Evolutionary conservation across 2,888 invertebrate species (phyloP).

Genomic region (Ecdyonurus torrentis): DNA sequence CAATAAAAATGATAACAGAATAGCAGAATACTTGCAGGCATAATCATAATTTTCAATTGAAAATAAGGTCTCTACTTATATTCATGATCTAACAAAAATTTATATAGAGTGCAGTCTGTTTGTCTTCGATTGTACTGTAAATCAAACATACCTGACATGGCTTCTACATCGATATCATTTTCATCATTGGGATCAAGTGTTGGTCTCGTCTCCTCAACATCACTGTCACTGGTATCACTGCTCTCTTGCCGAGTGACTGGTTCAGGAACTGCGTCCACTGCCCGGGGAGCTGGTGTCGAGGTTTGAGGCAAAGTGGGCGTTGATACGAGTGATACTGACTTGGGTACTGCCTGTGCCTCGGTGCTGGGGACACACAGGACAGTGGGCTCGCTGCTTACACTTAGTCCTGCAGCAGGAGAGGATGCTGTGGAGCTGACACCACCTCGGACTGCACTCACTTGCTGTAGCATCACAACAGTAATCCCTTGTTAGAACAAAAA

Average conservation of each 20-base stretch:
- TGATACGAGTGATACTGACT: not conserved
- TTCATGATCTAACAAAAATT: too few relatives aligned
- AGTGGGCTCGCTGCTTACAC: not conserved
- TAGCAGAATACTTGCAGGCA: not conserved
- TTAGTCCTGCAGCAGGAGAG: not conserved
- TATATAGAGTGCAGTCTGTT: too few relatives aligned
- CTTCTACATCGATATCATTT: constrained; percentile 74
- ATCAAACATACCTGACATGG: constrained; percentile 51
- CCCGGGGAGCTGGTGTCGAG: not conserved
- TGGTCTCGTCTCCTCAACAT: not conserved
- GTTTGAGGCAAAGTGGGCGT: not conserved
- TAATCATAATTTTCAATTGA: too few relatives aligned
- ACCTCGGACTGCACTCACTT: not conserved
- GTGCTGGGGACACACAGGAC: not conserved
- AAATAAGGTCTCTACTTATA: too few relatives aligned
- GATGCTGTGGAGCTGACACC: not conserved
- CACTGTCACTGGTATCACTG: not conserved
- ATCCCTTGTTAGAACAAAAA: too few relatives aligned
- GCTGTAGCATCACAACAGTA: too few relatives aligned
- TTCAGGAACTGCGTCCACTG: not conserved
- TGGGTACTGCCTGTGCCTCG: not conserved
- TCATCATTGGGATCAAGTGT: constrained; percentile 55
- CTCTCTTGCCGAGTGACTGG: not conserved
- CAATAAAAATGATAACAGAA: not conserved
- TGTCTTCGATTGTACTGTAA: constrained; percentile 16